These are phyloP conservation scores for Nomada fabriciana DNA, from an alignment of 2,888 invertebrate species.

Conservation along the genomic window DNA sequence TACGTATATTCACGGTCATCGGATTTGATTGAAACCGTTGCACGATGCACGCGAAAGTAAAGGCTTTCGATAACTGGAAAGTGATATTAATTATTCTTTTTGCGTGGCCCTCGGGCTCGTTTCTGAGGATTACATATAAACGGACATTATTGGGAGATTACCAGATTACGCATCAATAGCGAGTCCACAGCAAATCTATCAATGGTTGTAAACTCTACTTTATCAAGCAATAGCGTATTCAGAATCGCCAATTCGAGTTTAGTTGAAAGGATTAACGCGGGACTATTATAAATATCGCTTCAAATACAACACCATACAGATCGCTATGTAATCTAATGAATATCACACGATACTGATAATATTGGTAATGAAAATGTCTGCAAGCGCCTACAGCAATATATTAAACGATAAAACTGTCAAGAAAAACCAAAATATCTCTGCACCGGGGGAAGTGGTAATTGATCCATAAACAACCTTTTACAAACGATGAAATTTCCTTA, in stretches of 20 bases:
- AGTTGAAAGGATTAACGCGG: not conserved
- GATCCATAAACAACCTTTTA: too few species aligned
- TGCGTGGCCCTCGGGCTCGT: not conserved
- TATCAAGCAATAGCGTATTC: constrained; percentile 65
- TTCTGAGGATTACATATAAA: not conserved
- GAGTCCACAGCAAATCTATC: constrained; percentile 15
- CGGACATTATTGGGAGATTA: not conserved
- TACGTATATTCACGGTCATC: constrained; percentile 30
- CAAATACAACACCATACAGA: not conserved
- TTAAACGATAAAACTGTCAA: not conserved
- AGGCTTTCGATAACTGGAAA: constrained; percentile 2
- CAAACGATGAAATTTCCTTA: too few species aligned
- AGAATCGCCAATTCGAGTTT: constrained; percentile 23
- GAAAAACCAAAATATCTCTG: not conserved
- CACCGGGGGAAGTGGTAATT: too few species aligned
- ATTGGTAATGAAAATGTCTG: not conserved
- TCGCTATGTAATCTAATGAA: not conserved
- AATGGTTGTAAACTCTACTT: constrained; percentile 27
- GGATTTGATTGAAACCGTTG: constrained; percentile 20
- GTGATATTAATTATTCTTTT: constrained; percentile 52
- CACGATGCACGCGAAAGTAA: not conserved
- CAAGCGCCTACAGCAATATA: not conserved
- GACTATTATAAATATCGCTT: not conserved
- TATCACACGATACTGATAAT: not conserved
- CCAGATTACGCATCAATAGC: constrained; percentile 60